Conservation (phyloP, 2,113 vertebrate species). For the Arvicanthis niloticus region DNA sequence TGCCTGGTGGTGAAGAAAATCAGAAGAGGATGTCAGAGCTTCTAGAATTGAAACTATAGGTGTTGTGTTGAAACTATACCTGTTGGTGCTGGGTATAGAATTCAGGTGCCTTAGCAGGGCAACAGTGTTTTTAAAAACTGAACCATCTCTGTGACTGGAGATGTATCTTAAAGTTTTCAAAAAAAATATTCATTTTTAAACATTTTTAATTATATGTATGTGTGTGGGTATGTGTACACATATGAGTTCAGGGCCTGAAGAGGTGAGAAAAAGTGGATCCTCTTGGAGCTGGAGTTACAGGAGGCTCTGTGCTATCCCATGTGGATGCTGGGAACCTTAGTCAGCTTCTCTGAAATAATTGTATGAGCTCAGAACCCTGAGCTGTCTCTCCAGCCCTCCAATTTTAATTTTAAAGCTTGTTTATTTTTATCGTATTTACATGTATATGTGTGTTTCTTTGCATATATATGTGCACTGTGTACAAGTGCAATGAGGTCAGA, state of each 20-base stretch:
- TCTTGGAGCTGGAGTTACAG: background rate
- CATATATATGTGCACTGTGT: background rate
- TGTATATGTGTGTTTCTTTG: background rate
- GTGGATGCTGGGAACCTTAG: background rate
- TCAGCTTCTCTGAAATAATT: background rate
- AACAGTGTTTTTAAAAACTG: background rate
- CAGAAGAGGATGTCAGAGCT: background rate
- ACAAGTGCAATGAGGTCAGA: background rate
- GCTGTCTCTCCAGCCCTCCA: background rate
- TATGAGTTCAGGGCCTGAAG: background rate
- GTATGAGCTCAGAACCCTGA: background rate
- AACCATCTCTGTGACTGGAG: background rate
- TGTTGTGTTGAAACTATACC: too few species aligned
- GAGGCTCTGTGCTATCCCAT: background rate
- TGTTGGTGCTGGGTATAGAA: background rate
- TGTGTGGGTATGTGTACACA: background rate
- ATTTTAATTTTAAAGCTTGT: background rate
- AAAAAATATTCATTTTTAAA: background rate
- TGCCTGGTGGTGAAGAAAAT: too few species aligned
- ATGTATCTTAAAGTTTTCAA: background rate
- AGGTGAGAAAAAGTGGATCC: background rate
- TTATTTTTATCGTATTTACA: background rate
- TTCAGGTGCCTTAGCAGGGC: background rate
- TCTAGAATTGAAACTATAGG: background rate
- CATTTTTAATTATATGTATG: background rate